Percentiles rank a stretch among this genome's conserved stretches.
These are phyloP conservation scores for Laticauda colubrina DNA, from an alignment of 2,113 vertebrate species.

Conservation along the genomic window DNA sequence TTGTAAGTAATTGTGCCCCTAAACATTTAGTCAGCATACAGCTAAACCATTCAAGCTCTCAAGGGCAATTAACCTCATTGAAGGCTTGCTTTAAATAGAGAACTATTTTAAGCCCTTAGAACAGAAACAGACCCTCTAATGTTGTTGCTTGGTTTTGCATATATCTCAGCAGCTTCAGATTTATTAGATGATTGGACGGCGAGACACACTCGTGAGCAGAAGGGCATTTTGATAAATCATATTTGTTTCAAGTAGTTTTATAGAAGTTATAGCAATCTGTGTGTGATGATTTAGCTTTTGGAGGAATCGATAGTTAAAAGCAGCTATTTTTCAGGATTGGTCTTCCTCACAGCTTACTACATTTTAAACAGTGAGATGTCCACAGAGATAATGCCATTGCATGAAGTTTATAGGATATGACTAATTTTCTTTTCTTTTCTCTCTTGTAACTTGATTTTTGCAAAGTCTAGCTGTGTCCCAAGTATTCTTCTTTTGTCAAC, in stretches of 20 bases:
- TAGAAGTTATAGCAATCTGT: neutral
- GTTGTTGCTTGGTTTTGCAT: neutral
- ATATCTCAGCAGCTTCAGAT: neutral
- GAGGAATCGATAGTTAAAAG: neutral
- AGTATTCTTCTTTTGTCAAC: neutral
- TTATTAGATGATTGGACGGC: neutral
- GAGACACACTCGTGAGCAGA: slow-evolving; percentile 10
- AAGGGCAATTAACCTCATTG: neutral
- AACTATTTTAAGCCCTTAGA: neutral
- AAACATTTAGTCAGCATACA: neutral
- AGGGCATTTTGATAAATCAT: neutral
- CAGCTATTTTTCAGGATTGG: no score
- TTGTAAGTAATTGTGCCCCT: neutral
- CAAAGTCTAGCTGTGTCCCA: neutral
- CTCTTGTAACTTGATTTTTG: neutral
- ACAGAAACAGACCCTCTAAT: neutral
- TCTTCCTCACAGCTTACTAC: neutral
- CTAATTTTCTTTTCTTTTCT: neutral
- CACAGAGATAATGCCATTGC: neutral
- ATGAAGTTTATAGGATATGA: neutral
- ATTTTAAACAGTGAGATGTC: neutral
- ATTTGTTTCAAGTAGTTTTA: neutral
- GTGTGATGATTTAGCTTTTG: neutral
- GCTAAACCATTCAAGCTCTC: slow-evolving; percentile 7
- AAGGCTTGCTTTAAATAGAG: neutral